Conservation (phyloP, 2,113 vertebrate species). For the Synchiropus splendidus region DNA sequence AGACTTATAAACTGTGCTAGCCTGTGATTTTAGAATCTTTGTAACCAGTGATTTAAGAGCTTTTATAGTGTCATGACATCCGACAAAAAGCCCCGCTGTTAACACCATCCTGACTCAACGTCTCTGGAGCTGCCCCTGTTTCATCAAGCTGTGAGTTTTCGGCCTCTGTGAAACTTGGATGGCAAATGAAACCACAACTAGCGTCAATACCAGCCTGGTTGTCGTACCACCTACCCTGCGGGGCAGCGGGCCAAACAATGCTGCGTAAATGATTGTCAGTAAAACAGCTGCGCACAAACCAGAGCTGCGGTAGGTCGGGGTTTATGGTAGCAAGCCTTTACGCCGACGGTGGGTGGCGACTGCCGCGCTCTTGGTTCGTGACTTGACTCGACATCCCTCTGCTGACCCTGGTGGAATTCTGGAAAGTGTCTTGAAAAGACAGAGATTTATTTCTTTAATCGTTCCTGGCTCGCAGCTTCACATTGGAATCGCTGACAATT, state of each 20-base stretch:
- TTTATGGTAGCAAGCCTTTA: slow-evolving; percentile 21
- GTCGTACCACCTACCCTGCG: slow-evolving; percentile 35
- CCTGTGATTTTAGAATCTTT: too few species aligned
- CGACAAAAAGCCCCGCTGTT: too few species aligned
- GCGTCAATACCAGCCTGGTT: slow-evolving; percentile 40
- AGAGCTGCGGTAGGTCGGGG: slow-evolving; percentile 42
- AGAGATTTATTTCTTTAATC: too few species aligned
- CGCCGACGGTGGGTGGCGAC: slow-evolving; percentile 11
- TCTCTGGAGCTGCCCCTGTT: background rate
- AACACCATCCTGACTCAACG: background rate
- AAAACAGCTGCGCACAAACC: slow-evolving; percentile 20
- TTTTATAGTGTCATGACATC: too few species aligned
- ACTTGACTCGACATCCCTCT: background rate
- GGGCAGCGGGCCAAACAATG: slow-evolving; percentile 22
- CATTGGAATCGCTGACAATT: too few species aligned
- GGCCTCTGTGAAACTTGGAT: slow-evolving; percentile 24
- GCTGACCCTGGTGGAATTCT: background rate
- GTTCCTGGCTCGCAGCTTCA: too few species aligned
- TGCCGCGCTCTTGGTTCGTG: slow-evolving; percentile 1
- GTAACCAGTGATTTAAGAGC: too few species aligned
- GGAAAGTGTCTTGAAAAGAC: too few species aligned
- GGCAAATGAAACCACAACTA: slow-evolving; percentile 49
- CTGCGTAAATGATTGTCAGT: slow-evolving; percentile 28
- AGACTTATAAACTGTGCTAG: too few species aligned
- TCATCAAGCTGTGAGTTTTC: slow-evolving; percentile 16